Base-by-base conservation (phyloP, 2,888 invertebrate species). In the Cyclophora punctaria region DNA sequence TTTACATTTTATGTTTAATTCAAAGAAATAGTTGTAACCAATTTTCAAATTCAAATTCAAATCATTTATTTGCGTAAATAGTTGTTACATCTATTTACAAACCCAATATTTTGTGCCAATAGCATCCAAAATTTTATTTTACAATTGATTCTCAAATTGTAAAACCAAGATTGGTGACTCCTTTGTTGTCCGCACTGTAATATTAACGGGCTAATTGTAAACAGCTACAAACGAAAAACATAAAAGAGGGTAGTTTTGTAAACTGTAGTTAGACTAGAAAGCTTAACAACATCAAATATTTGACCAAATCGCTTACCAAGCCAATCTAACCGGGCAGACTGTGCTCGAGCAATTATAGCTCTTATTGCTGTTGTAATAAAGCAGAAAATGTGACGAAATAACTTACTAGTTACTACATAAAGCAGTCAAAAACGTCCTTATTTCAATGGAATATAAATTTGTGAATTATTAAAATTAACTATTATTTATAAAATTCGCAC, bases 281-380 rank as follows among this genome's bases (percentile, higher is more conserved):
- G 37, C 37, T 2, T 37, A 44, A 50, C 51, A 53, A 54, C 53
- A 54, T 55, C 52, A 41, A 43, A 48, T 48, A 47, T 69, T 73
- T 69, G 79, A 79, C 76, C 79, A 77, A 78, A 67, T 67, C 62
- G 74, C 77, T 80, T 75, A 64, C 60, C 64, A 62, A 60, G 66
- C 67, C 69, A 63, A 63, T 57, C 57, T 60, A 63, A 53, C 49
- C 57, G 60, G 4, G 37, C 52, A 49, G 57, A 61, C 63, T 48
- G 37, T 46, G 57, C 46, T 34, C 37, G 4, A 5, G 34, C 51
- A 53, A 57, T 49, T 56, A 52, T 46, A 46, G 50, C 56, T 58
- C 54, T 56, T 59, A 57, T 55, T 47, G 41, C 48, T 47, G 47
- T 48, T 42, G 5, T 6, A 0, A 44, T 57, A 55, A 52, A 50